Base-by-base conservation (phyloP, 2,888 invertebrate genomes). In the Drosophila meridiana region DNA sequence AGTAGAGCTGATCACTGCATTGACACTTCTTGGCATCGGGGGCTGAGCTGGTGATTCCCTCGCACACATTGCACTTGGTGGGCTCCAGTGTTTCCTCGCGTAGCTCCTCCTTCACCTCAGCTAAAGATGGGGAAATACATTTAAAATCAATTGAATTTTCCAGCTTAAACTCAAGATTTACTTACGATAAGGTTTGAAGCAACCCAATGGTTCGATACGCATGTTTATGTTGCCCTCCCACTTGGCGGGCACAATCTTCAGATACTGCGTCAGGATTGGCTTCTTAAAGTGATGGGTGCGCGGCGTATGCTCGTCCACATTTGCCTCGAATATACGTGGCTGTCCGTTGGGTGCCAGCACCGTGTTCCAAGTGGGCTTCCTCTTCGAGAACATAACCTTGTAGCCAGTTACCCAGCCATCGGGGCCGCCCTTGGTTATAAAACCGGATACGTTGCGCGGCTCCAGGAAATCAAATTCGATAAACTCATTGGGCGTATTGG, bases 391-490 rank as follows among this genome's bases (percentile, higher is more conserved):
- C 83, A 95, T 93, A 0, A 98, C 94, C 83, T 95, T 95, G 93
- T 95, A 98, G 0, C 95, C 94, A 2, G 95, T 95, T 2, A 97
- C 96, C 96, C 96, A 97, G 26, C 96, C 95, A 50, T 94, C 94
- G 0, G 94, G 93, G 0, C 96, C 96, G 14, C 96, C 96, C 91
- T 96, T 96, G 0, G 96, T 97, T 59, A 95, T 94, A 52, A 98
- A 92, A 36, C 97, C 98, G 0, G 97, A 97, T 45, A 98, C 92
- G 87, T 96, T 96, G 55, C 96, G 95, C 0, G 95, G 95, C 28
- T 95, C 95, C 56, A 95, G 93, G 92, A 98, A 97, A 93, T 98
- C 96, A 91, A 97, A 96, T 95, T 95, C 94, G 69, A 96, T 93
- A 94, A 95, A 96, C 92, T 96, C 96, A 13, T 95, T 95, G 2